Percentiles rank a stretch among this genome's conserved stretches.
phyloP scores from a whole-genome alignment of 2,113 vertebrate species.

The Fukomys damarensis region DNA sequence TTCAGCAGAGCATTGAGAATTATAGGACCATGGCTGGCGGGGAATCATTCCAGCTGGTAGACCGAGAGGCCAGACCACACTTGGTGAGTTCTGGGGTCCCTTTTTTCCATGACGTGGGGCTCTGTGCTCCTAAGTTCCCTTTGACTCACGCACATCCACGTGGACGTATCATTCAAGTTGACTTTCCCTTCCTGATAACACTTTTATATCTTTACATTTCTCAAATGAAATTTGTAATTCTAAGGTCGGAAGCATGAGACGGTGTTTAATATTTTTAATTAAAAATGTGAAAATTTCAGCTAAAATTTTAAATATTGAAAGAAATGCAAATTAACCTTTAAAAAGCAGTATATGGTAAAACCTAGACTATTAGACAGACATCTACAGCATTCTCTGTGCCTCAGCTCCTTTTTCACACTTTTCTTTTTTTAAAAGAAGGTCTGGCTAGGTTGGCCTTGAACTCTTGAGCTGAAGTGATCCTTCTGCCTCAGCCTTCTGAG shows the following conservation, averaged over 20 bases:
- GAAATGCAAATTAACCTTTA: constrained; percentile 21
- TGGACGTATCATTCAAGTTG: background rate
- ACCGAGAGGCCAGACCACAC: constrained; percentile 92
- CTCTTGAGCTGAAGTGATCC: background rate
- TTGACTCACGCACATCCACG: background rate
- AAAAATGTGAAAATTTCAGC: background rate
- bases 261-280: background rate
- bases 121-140: background rate
- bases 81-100: constrained; percentile 87
- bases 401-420: background rate
- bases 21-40: constrained; percentile 89
- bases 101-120: rapidly evolving
- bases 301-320: background rate
- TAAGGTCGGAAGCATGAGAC: background rate
- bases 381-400: background rate
- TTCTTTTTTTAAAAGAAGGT: background rate
- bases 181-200: background rate
- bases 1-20: constrained; percentile 93
- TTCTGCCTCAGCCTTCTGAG: background rate
- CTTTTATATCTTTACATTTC: background rate
- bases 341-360: background rate
- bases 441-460: background rate
- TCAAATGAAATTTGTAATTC: background rate
- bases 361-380: background rate
- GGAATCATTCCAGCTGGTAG: constrained; percentile 87